Conservation (phyloP, 2,797 vertebrate species). For the Chiloscyllium punctatum region DNA sequence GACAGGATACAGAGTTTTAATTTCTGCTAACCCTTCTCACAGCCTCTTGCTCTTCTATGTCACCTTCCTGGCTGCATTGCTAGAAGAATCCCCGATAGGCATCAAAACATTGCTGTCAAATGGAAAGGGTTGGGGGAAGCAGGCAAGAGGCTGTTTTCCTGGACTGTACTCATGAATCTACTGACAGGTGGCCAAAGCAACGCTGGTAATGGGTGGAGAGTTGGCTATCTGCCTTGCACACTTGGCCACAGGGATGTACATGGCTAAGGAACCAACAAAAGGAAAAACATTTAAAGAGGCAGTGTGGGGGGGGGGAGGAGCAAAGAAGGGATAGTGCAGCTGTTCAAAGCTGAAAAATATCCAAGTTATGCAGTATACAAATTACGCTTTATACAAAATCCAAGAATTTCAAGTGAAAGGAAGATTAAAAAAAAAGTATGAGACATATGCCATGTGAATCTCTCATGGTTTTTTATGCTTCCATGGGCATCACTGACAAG, state of each 20-base stretch:
- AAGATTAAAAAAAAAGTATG: not conserved
- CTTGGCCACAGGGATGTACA: not conserved
- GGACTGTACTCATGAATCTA: not conserved
- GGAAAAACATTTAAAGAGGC: not conserved
- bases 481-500: too few relatives aligned
- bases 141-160: not conserved
- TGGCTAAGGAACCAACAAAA: not conserved
- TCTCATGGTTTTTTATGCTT: too few relatives aligned
- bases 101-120: not conserved
- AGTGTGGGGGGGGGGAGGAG: too few relatives aligned
- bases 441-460: not conserved
- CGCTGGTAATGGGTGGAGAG: not conserved
- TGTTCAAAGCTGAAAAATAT: not conserved
- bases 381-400: not conserved
- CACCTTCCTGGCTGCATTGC: too few relatives aligned
- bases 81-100: not conserved
- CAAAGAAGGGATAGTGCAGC: not conserved
- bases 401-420: conserved; percentile 4
- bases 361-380: not conserved
- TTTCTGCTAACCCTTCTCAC: not conserved
- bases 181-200: conserved; percentile 11
- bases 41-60: not conserved
- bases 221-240: not conserved
- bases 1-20: not conserved
- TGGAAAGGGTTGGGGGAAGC: not conserved